Base-by-base conservation (phyloP, 92 coral and sea anemone genomes). In the Muricea muricata region DNA sequence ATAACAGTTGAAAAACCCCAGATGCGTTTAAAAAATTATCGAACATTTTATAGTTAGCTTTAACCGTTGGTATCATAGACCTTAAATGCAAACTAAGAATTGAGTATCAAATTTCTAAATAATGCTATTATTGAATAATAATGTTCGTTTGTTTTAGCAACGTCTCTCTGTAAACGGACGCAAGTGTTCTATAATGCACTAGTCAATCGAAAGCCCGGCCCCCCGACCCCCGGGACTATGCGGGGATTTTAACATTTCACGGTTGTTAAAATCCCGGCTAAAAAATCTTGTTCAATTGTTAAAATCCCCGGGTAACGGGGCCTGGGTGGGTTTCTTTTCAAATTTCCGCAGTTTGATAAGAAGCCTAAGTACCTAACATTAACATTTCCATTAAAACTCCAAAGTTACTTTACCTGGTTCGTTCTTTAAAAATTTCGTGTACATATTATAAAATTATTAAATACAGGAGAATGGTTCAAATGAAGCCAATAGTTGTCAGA, bases 171-270 rank as follows among this genome's bases (percentile, higher is more conserved):
- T n/a, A n/a, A n/a, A n/a, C n/a, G n/a, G n/a, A n/a, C n/a, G n/a
- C n/a, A n/a, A n/a, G n/a, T n/a, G n/a, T n/a, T n/a, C n/a, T n/a
- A 37, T 50, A 6, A 55, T 55, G 63, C 63, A 55, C 63, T 55
- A 55, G 63, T 55, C 63, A 55, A 55, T 55, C 29, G 63, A 55
- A 55, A 55, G 26, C 63, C 63, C 63, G 63, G n/a, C 26, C 63
- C 63, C 63, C 63, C 63, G 12, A 55, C 25, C 63, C 63, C 63
- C 25, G 25, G 63, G 63, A 24, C 29, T n/a, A n/a, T n/a, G 25
- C 29, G 12, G 63, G 63, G 63, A 55, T 55, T 55, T 55, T 55
- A 55, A 55, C 63, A 55, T 55, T 55, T 55, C 26, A n/a, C 63
- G 29, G 25, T n/a, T 55, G 63, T 55, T 55, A 55, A 55, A 55